A percentile compares a stretch with the other conserved stretches of the same genome.
These are phyloP conservation scores for Oscheius sp. DNA, from an alignment of 2,888 invertebrate genomes.

Conservation along the genomic window DNA sequence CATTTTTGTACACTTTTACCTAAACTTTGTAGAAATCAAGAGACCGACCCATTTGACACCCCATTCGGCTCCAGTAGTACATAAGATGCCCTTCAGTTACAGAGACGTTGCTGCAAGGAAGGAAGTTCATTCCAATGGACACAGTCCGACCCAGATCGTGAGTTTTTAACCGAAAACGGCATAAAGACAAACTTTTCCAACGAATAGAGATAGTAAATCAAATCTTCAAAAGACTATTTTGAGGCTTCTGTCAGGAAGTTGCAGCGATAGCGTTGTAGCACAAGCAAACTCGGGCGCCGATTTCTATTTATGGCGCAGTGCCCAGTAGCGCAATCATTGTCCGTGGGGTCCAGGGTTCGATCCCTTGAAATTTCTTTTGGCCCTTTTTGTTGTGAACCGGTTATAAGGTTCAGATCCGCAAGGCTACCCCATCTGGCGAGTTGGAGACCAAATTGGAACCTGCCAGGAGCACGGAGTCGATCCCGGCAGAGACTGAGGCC, in stretches of 20 bases:
- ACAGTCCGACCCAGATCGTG: conserved; percentile 30
- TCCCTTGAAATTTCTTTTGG: neutral
- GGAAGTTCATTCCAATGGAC: conserved; percentile 24
- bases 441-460: conserved; percentile 7
- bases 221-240: no score
- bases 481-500: neutral
- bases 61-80: conserved; percentile 54
- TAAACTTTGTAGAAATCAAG: conserved; percentile 10
- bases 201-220: no score
- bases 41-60: conserved; percentile 40
- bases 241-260: no score
- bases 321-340: no score
- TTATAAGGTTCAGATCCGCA: conserved; percentile 5
- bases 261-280: no score
- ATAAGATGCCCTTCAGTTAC: conserved; percentile 53
- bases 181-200: no score
- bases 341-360: no score
- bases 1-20: neutral
- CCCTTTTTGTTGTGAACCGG: neutral
- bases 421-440: neutral
- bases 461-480: conserved; percentile 12
- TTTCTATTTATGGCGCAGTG: no score
- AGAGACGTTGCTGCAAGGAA: conserved; percentile 38
- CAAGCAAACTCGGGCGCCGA: no score
- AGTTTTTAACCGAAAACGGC: neutral